These are phyloP conservation scores for Psittacula cyanocephala DNA, from an alignment of 2,113 vertebrate species.

Conservation along the genomic window DNA sequence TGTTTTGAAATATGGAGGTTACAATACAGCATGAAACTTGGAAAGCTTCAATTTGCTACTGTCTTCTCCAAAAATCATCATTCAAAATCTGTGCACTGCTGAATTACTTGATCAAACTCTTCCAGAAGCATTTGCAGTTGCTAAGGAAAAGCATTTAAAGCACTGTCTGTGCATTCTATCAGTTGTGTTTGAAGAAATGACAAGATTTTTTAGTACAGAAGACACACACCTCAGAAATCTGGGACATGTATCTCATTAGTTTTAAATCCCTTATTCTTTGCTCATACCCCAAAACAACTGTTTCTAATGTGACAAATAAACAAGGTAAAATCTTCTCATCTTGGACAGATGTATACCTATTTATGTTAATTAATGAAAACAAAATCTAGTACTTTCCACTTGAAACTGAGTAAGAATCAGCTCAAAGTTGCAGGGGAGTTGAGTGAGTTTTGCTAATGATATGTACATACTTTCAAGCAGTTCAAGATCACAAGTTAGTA, in stretches of 20 bases:
- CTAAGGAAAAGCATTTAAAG: not conserved
- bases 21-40: not conserved
- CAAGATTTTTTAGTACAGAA: not conserved
- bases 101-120: conserved; percentile 7
- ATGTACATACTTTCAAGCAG: conserved; percentile 3
- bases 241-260: conserved; percentile 22
- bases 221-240: not conserved
- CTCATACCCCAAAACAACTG: not conserved
- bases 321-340: not conserved
- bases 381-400: not conserved
- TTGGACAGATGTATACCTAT: not conserved
- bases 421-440: not conserved
- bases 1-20: not conserved
- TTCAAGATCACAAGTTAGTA: not conserved
- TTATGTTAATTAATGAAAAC: conserved; percentile 25
- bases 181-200: not conserved
- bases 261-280: not conserved
- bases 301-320: conserved; percentile 33
- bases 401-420: not conserved
- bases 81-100: not conserved
- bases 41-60: not conserved
- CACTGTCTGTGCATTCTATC: not conserved
- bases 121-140: not conserved
- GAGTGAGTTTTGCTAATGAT: conserved; percentile 14
- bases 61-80: not conserved